Evolutionary conservation across 2,113 vertebrate genomes (phyloP).

Genomic region (Cyphomyrus plagiostoma): DNA sequence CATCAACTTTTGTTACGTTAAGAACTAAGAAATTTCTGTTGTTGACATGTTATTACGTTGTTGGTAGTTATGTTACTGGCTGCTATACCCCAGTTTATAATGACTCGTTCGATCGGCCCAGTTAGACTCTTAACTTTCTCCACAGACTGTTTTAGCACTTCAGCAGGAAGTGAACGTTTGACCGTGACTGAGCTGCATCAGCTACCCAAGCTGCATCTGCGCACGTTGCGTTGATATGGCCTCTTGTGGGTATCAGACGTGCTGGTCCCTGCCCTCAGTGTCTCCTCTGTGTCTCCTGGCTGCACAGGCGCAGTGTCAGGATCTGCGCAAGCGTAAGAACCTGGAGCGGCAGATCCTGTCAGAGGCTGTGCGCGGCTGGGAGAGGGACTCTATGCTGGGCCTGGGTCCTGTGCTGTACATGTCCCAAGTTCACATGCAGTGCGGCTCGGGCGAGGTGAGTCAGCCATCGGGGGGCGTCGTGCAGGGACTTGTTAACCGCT

Average conservation of each 20-base stretch:
- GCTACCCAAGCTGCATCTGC: neutral
- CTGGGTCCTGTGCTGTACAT: conserved; percentile 83
- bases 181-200: neutral
- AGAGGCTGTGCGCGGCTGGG: conserved; percentile 88
- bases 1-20: neutral
- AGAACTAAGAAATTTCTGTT: neutral
- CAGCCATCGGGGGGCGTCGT: neutral
- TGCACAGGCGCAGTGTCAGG: conserved; percentile 79
- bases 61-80: neutral
- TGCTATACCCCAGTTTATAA: neutral
- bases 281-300: neutral
- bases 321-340: conserved; percentile 88
- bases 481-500: neutral
- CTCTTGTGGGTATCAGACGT: neutral
- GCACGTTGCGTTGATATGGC: neutral
- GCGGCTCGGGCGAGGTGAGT: conserved; percentile 77
- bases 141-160: neutral
- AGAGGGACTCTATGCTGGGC: conserved; percentile 84
- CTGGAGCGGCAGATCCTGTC: conserved; percentile 89
- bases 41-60: neutral
- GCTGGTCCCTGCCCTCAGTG: neutral
- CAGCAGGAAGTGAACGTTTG: neutral
- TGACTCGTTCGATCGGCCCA: neutral
- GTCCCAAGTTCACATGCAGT: conserved; percentile 82
- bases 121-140: neutral